phyloP scores from a whole-genome alignment of 2,797 vertebrate species.

The Thamnophis elegans region DNA sequence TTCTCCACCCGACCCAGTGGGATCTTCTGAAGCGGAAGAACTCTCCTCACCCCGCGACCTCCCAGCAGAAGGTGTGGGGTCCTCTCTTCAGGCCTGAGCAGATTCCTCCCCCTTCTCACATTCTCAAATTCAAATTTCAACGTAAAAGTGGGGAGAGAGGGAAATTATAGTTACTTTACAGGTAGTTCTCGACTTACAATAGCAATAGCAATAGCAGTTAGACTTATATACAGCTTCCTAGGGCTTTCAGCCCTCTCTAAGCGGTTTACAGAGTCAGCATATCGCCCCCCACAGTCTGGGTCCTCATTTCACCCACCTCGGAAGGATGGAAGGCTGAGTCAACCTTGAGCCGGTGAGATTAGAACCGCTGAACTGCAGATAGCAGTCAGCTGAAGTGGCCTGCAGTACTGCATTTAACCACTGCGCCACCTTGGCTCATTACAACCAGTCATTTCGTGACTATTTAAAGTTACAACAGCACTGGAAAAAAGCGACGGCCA shows the following conservation, averaged over 20 bases:
- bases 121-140: background rate
- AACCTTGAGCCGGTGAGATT: too few relatives aligned
- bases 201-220: too few relatives aligned
- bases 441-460: background rate
- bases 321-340: too few relatives aligned
- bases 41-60: conserved; percentile 50
- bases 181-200: background rate
- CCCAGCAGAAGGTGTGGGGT: conserved; percentile 21
- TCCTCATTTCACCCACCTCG: too few relatives aligned
- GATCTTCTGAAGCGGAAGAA: conserved; percentile 15
- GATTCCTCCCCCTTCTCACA: conserved; percentile 1
- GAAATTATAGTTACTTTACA: background rate
- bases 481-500: background rate
- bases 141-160: background rate
- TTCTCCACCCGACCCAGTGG: conserved; percentile 54
- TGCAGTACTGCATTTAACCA: too few relatives aligned
- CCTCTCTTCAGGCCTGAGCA: background rate
- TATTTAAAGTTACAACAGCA: background rate
- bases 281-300: too few relatives aligned
- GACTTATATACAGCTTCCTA: too few relatives aligned
- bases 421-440: too few relatives aligned
- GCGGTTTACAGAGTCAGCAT: too few relatives aligned
- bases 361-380: too few relatives aligned
- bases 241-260: too few relatives aligned
- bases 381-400: too few relatives aligned